A percentile compares a stretch with the other conserved stretches of the same genome.
Conservation (phyloP, 2,888 invertebrate species). For the Trypoxylon attenuatum region DNA sequence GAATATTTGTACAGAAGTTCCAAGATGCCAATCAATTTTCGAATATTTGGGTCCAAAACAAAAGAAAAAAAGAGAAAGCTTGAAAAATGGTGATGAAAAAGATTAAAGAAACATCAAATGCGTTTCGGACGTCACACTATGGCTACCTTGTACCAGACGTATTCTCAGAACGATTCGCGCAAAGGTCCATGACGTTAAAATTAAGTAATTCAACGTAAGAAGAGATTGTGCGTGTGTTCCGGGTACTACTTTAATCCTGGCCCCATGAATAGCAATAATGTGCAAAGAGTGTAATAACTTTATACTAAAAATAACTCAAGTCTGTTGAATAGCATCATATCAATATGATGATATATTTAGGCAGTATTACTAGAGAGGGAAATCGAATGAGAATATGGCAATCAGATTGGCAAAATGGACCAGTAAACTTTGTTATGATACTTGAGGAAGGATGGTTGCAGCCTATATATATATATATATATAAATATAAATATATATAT, state of each 20-base stretch:
- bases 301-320: conserved; percentile 42
- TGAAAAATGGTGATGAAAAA: no score
- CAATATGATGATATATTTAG: conserved; percentile 58
- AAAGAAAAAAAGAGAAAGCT: no score
- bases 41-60: conserved; percentile 53
- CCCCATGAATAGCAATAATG: conserved; percentile 61
- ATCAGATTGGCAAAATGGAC: conserved; percentile 62
- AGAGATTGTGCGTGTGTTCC: conserved; percentile 59
- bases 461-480: no score
- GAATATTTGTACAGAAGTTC: conserved; percentile 55
- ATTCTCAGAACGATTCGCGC: conserved; percentile 50
- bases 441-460: conserved; percentile 51
- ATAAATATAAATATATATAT: no score
- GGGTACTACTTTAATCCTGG: conserved; percentile 52
- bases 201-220: conserved; percentile 50
- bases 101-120: conserved; percentile 23
- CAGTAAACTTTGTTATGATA: conserved; percentile 52
- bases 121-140: conserved; percentile 40
- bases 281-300: conserved; percentile 50
- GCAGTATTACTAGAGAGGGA: conserved; percentile 58
- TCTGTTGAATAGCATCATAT: conserved; percentile 57
- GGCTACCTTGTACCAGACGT: conserved; percentile 44
- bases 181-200: conserved; percentile 63
- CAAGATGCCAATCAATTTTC: conserved; percentile 65
- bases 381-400: conserved; percentile 50